Base-by-base conservation (phyloP, 2,888 invertebrate species). In the Callyntrura sp. region DNA sequence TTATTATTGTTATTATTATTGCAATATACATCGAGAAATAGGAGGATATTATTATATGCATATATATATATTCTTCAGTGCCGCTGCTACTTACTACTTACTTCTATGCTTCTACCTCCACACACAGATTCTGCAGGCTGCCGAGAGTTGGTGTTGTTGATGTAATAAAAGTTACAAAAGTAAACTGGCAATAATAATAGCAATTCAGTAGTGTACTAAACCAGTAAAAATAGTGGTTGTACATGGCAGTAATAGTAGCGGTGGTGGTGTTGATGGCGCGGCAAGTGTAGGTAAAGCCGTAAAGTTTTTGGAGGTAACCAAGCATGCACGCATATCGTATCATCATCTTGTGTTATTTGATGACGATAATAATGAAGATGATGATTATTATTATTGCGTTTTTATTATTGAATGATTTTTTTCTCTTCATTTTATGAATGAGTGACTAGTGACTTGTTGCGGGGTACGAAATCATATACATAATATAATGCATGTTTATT, bases 321-420 rank as follows among this genome's bases (percentile, higher is more conserved):
- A 78, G 85, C 85, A 85, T 78, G 78, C 62, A 85, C 76, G 82
- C 79, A 82, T 65, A 65, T 62, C 62, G 62, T 62, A 81, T 60
- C 43, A 81, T 78, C 55, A 55, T 81, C 57, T 60, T 60, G 62
- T 45, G 73, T 84, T 84, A 68, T 70, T 55, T 70, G 84, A 84
- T 55, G 85, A 78, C 35, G 62, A 86, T 78, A 48, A 79, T 82
- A 68, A 87, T 82, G 87, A 87, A 70, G 81, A 73, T 68, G 76
- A 78, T 60, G 48, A 86, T 87, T 81, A 82, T 87, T 87, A 87
- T 87, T 87, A 87, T 82, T 87, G 87, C 82, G 73, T 82, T 87
- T 86, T 87, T 87, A 87, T 87, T 87, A 87, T 87, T 87, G 87
- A 87, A 81, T 82, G 81, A 68, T 65, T 87, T 84, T 81, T 79